Percentiles rank a stretch among this genome's conserved stretches.
These are phyloP conservation scores for Apistogramma diplotaenia DNA, from an alignment of 2,113 vertebrate species.

Conservation along the genomic window DNA sequence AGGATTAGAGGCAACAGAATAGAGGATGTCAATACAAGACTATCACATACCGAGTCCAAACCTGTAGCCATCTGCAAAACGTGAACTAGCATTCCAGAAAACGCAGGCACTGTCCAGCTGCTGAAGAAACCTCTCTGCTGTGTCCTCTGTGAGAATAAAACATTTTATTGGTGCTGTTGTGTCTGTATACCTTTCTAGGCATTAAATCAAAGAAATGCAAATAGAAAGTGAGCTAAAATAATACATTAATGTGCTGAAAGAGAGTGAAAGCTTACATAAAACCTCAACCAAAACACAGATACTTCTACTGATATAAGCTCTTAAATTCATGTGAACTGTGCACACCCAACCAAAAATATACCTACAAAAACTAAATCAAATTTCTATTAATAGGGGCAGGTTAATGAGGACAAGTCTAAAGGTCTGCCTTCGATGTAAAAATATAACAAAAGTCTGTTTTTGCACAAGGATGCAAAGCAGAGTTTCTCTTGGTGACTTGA, in stretches of 20 bases:
- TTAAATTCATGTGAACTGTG: not conserved
- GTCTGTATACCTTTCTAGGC: not conserved
- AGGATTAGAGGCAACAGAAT: not conserved
- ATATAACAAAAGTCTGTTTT: too few species aligned
- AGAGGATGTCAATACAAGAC: not conserved
- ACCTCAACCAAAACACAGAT: not conserved
- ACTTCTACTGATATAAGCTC: not conserved
- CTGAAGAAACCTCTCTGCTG: slow-evolving; percentile 92
- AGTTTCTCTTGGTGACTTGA: not conserved
- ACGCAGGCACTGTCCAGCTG: slow-evolving; percentile 95
- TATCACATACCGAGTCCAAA: slow-evolving; percentile 89
- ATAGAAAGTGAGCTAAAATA: not conserved
- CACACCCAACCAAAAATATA: not conserved
- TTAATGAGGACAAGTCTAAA: not conserved
- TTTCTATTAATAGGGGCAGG: not conserved
- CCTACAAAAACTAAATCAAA: not conserved
- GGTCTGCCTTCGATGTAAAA: not conserved
- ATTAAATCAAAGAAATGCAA: not conserved
- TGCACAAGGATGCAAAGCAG: too few species aligned
- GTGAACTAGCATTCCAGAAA: slow-evolving; percentile 95
- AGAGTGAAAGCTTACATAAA: not conserved
- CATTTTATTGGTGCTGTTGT: not conserved
- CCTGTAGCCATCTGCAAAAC: slow-evolving; percentile 95
- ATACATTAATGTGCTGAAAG: not conserved
- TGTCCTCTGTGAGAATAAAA: slow-evolving; percentile 79